Percentiles rank a stretch among this genome's conserved stretches.
Conservation (phyloP, 1,140 invertebrate species). For the Acromyrmex echinatior region DNA sequence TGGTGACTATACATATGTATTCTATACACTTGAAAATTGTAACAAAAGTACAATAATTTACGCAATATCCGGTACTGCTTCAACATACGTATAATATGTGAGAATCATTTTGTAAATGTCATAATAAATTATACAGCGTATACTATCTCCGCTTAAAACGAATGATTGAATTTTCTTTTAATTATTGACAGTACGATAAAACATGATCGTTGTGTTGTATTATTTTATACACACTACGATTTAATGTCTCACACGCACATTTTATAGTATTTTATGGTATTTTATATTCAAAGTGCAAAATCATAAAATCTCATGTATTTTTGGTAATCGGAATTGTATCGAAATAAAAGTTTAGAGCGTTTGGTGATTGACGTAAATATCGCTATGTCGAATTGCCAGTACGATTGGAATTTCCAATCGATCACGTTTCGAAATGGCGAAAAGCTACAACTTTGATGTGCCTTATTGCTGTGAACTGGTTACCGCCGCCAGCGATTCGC, state of each 20-base stretch:
- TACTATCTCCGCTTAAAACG: background rate
- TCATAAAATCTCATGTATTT: background rate
- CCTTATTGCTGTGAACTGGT: conserved; percentile 52
- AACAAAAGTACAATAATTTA: conserved; percentile 11
- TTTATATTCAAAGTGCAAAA: conserved; percentile 14
- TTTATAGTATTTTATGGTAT: background rate
- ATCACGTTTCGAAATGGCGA: conserved; percentile 29
- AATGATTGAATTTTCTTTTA: conserved; percentile 2
- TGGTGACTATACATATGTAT: background rate
- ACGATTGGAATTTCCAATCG: conserved; percentile 26
- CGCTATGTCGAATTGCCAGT: background rate
- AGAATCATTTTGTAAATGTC: conserved; percentile 1
- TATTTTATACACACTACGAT: background rate
- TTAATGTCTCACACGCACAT: background rate
- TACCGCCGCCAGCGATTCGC: conserved; percentile 26
- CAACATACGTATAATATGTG: background rate
- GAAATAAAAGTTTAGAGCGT: background rate
- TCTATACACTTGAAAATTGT: conserved; percentile 13
- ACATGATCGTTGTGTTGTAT: background rate
- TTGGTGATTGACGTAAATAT: conserved; percentile 43
- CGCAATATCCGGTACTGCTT: background rate
- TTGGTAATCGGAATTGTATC: background rate
- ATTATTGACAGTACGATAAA: background rate
- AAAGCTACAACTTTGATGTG: conserved; percentile 47
- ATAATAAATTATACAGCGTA: background rate